These are phyloP conservation scores for Xenopus tropicalis DNA, from an alignment of 2,113 vertebrate genomes.

Conservation along the genomic window UCB_Xtro_10.0 CM004443.2:71464501-71465000, in stretches of 20 bases:
- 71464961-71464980: conserved; percentile 47
- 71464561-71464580: too few relatives aligned
- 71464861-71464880: conserved; percentile 39
- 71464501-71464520: too few relatives aligned
- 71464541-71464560: too few relatives aligned
- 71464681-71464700: conserved; percentile 69
- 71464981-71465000: conserved; percentile 47
- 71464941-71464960: conserved; percentile 47
- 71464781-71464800: conserved; percentile 51
- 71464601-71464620: conserved; percentile 43
- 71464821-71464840: conserved; percentile 50
- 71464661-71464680: conserved; percentile 63
- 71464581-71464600: too few relatives aligned
- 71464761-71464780: conserved; percentile 61
- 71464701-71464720: conserved; percentile 63
- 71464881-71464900: conserved; percentile 21
- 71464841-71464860: conserved; percentile 46
- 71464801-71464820: conserved; percentile 53
- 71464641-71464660: conserved; percentile 57
- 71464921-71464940: conserved; percentile 45
- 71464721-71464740: conserved; percentile 67
- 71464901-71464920: conserved; percentile 43
- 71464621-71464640: conserved; percentile 54
- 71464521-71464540: too few relatives aligned
- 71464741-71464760: conserved; percentile 63